Evolutionary conservation across 2,113 vertebrate species (phyloP).

Genomic region (Dipodomys merriami): DNA sequence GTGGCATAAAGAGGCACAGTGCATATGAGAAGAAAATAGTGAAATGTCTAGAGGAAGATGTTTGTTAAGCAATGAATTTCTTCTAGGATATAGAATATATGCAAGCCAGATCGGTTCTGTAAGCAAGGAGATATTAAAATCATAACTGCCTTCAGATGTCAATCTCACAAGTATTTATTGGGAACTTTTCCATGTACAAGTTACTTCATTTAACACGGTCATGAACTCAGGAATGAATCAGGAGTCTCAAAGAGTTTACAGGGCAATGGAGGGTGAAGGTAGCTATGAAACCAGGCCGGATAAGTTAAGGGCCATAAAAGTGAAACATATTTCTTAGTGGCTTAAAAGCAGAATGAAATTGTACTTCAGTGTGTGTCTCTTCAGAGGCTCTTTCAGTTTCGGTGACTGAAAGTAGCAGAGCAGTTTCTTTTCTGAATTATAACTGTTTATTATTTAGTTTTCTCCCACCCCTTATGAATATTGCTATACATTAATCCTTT

Average conservation of each 20-base stretch:
- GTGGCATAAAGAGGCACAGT: conserved; percentile 22
- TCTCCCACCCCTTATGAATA: background rate
- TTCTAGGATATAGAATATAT: background rate
- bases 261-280: background rate
- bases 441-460: conserved; percentile 34
- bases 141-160: background rate
- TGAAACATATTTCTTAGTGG: background rate
- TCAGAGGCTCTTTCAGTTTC: conserved; percentile 21
- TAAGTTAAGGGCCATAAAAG: background rate
- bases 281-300: background rate
- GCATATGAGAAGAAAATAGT: background rate
- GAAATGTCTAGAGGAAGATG: background rate
- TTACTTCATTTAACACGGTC: background rate
- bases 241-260: background rate
- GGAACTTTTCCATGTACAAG: background rate
- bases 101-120: background rate
- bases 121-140: background rate
- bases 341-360: conserved; percentile 17
- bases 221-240: background rate
- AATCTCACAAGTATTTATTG: background rate
- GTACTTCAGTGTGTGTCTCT: background rate
- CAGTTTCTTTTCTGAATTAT: conserved; percentile 28
- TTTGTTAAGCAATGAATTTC: conserved; percentile 16
- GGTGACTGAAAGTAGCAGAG: background rate
- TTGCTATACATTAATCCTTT: conserved; percentile 41